Evolutionary conservation across 2,888 invertebrate genomes (phyloP), one percentile per base, ranked within the genome.

Genomic region (Lasius fuliginosus): DNA sequence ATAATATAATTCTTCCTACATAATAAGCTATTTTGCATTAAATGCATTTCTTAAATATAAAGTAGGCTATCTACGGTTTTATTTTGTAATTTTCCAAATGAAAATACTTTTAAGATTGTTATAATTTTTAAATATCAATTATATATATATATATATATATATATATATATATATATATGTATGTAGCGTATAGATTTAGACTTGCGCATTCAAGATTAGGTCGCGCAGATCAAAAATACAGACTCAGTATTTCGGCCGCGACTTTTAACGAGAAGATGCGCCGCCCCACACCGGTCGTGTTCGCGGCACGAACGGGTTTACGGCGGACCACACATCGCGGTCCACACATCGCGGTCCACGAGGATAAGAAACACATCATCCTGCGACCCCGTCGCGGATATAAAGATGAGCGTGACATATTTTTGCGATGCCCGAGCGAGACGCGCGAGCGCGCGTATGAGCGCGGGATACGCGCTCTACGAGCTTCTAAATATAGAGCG

Each of bases 401-500:
- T 92, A 93, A 92, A 93, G 93, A 93, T 90, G 92, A 92, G 92
- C 90, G 92, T 91, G 92, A 93, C 92, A 94, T 93, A 94, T 94
- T 94, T 94, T 93, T 92, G 92, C 92, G 88, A 79, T 81, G 90
- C 86, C 87, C 36, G 82, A 64, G 62, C 81, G 81, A 79, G 53
- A 53, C n/a, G 8, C 74, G 86, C 71, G 88, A 62, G 73, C 82
- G 74, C 69, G 86, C 62, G 33, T 68, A 69, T 62, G 49, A 56
- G 75, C 77, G 88, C 83, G 87, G 83, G 58, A 75, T 84, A 83
- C 86, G 85, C 87, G 89, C 79, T 85, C 90, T 85, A 88, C 88
- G 85, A 85, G 81, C 74, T 62, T 86, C 91, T 90, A 91, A 90
- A 90, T 91, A 91, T 91, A 91, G 90, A 91, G 89, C 89, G 89